phyloP scores from a whole-genome alignment of 2,113 vertebrate genomes.

The Hemichromis elongatus region DNA sequence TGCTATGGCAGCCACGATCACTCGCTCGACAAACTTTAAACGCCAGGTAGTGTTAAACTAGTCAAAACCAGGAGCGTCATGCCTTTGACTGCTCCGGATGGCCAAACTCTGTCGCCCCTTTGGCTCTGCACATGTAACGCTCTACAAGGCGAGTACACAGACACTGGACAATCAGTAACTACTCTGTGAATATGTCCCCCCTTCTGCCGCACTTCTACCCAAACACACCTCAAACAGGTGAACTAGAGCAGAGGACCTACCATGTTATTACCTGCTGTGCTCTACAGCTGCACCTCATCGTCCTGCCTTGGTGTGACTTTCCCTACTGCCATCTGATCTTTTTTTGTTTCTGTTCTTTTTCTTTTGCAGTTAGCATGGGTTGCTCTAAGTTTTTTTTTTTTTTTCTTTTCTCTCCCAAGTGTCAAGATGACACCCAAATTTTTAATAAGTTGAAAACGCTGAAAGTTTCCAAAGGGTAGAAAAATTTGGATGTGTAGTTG shows the following conservation, averaged over 20 bases:
- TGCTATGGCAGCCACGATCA: not conserved
- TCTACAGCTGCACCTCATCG: not conserved
- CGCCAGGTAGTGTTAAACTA: not conserved
- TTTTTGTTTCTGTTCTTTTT: slow-evolving; percentile 1
- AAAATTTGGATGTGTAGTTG: not conserved
- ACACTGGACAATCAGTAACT: slow-evolving; percentile 62
- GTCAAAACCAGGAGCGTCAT: not conserved
- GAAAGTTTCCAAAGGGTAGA: slow-evolving; percentile 56
- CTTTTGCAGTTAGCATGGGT: slow-evolving; percentile 60
- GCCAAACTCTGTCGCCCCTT: not conserved
- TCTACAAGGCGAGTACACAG: not conserved
- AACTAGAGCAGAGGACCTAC: slow-evolving; percentile 31
- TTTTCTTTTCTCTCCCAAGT: not conserved
- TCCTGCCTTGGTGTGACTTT: not conserved
- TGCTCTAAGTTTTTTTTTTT: slow-evolving; percentile 15
- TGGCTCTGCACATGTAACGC: not conserved
- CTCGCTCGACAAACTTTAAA: not conserved
- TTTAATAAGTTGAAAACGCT: slow-evolving; percentile 49
- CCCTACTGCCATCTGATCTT: not conserved
- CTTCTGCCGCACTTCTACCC: not conserved
- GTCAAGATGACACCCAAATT: slow-evolving; percentile 13
- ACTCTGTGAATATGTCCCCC: slow-evolving; percentile 40
- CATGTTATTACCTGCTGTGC: not conserved
- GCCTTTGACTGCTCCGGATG: not conserved
- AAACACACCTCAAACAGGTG: not conserved